These are phyloP conservation scores for Cryptocephalus moraei DNA, from an alignment of 2,888 invertebrate species.

Conservation along the genomic window DNA sequence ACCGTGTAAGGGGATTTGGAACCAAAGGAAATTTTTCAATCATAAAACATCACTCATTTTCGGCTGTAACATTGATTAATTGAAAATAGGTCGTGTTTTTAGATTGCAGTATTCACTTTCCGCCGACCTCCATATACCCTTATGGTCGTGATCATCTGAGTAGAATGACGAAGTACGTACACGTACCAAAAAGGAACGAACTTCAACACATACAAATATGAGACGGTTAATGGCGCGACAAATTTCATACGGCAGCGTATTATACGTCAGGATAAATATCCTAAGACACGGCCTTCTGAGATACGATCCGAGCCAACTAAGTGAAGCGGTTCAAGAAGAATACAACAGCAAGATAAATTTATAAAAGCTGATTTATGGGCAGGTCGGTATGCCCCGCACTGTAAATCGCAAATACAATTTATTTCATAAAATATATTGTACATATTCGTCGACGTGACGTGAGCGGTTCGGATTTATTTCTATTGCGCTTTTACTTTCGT, in stretches of 20 bases:
- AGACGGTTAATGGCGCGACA: conserved; percentile 38
- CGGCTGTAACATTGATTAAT: no score
- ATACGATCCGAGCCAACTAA: conserved; percentile 34
- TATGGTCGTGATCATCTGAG: no score
- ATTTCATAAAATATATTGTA: conserved; percentile 18
- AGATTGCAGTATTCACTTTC: no score
- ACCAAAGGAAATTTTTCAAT: no score
- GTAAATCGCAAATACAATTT: conserved; percentile 33
- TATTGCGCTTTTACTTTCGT: neutral
- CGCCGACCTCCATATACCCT: no score
- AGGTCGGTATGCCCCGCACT: conserved; percentile 33
- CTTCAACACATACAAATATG: conserved; percentile 25
- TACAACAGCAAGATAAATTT: conserved; percentile 35
- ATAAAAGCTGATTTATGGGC: conserved; percentile 35
- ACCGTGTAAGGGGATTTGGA: no score
- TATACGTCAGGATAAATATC: conserved; percentile 37
- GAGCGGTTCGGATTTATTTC: conserved; percentile 16
- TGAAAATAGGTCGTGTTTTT: no score
- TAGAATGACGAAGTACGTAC: no score
- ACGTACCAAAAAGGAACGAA: conserved; percentile 11
- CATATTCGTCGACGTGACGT: conserved; percentile 17
- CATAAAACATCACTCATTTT: no score
- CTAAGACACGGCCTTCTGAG: conserved; percentile 30
- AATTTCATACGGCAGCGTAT: conserved; percentile 39
- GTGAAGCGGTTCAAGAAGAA: conserved; percentile 37